A percentile compares a stretch with the other conserved stretches of the same genome.
phyloP scores from a whole-genome alignment of 2,797 vertebrate genomes.

The Rallus crepitans region DNA sequence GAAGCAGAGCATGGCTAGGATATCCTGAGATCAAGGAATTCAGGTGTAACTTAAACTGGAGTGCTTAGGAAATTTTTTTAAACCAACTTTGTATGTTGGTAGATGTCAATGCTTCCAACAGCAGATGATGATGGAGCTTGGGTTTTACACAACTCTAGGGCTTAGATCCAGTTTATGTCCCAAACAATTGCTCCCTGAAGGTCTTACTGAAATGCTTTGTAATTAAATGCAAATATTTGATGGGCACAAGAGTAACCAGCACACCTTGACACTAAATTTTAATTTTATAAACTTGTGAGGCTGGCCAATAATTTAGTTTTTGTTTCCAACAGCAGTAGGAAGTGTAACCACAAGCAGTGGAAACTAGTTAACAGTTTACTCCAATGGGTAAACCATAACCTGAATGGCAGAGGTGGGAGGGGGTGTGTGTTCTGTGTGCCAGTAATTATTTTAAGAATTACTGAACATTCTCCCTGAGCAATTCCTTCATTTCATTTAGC shows the following conservation, averaged over 20 bases:
- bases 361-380: neutral
- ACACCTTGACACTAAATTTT: neutral
- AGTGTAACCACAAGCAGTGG: neutral
- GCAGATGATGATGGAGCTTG: neutral
- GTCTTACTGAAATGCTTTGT: neutral
- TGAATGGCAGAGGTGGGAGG: neutral
- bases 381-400: neutral
- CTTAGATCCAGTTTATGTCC: neutral
- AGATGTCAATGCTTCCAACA: neutral
- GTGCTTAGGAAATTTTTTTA: neutral
- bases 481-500: constrained; percentile 4
- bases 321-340: neutral
- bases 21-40: neutral
- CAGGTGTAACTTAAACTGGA: neutral
- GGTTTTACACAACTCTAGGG: neutral
- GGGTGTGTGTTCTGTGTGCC: neutral
- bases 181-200: neutral
- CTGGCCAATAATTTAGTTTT: neutral
- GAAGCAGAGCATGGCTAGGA: neutral
- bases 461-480: neutral
- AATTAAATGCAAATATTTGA: neutral
- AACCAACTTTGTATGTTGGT: neutral
- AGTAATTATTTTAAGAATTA: constrained; percentile 23
- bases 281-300: neutral
- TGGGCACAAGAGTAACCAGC: neutral